A percentile compares a stretch with the other conserved stretches of the same genome.
Conservation (phyloP, 2,113 vertebrate genomes). For the Oxygymnocypris stewartii region DNA sequence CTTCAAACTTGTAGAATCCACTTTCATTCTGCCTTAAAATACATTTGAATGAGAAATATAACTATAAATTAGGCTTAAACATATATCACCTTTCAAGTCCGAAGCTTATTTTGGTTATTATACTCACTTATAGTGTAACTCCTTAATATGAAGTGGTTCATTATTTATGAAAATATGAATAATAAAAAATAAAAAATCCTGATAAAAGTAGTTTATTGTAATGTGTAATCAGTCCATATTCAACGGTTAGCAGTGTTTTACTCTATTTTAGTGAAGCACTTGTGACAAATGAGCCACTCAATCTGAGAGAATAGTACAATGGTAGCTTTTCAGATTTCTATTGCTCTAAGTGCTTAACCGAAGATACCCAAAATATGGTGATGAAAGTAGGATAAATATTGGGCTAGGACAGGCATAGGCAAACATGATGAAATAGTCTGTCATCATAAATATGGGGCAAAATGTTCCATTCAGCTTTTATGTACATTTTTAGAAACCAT, state of each 20-base stretch:
- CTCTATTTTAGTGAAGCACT: neutral
- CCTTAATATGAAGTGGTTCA: neutral
- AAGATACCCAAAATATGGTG: conserved; percentile 8
- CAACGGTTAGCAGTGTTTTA: neutral
- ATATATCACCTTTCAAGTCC: neutral
- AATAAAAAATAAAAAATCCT: neutral
- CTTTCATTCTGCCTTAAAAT: neutral
- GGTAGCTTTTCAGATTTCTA: neutral
- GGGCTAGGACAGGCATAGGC: neutral
- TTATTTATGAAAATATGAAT: neutral
- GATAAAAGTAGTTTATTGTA: neutral
- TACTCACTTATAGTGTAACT: neutral
- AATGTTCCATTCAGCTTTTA: neutral
- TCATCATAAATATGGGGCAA: neutral
- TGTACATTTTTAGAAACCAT: neutral
- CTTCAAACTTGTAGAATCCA: neutral
- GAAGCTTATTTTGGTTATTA: neutral
- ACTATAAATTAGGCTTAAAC: neutral
- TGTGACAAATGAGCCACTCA: conserved; percentile 2
- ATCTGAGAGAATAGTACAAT: conserved; percentile 10
- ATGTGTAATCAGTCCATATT: neutral
- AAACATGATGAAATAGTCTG: too few species aligned
- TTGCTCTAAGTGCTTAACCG: neutral
- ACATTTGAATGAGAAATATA: neutral
- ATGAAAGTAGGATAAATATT: conserved; percentile 19